A percentile compares a stretch with the other conserved stretches of the same genome.
Evolutionary conservation across 1,140 invertebrate species (phyloP).

Genomic region (Pararge aegeria): DNA sequence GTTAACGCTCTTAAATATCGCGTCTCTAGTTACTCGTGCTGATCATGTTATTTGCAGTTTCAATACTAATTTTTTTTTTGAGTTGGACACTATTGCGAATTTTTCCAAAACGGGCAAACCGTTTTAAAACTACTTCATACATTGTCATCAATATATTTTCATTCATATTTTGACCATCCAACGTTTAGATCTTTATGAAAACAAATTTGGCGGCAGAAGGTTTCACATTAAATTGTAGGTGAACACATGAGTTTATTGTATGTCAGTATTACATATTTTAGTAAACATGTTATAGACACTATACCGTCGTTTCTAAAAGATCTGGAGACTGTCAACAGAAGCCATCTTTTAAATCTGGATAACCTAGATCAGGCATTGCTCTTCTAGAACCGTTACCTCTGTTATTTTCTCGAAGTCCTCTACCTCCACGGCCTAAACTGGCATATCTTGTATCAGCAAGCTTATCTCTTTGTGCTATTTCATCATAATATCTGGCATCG

Average conservation of each 20-base stretch:
- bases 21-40: too few species aligned
- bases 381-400: conserved; percentile 70
- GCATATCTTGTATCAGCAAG: conserved; percentile 69
- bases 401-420: conserved; percentile 64
- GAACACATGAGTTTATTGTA: background rate
- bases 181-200: too few species aligned
- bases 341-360: conserved; percentile 85
- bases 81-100: too few species aligned
- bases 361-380: conserved; percentile 80
- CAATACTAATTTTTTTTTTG: too few species aligned
- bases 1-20: too few species aligned
- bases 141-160: too few species aligned
- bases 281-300: conserved; percentile 34
- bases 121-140: too few species aligned
- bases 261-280: background rate
- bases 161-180: too few species aligned
- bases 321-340: conserved; percentile 87
- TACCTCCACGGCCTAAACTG: conserved; percentile 77
- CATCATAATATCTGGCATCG: conserved; percentile 75
- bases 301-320: conserved; percentile 83
- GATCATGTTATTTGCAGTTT: too few species aligned
- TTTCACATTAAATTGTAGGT: conserved; percentile 4
- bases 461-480: conserved; percentile 74
- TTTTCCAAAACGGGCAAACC: too few species aligned
- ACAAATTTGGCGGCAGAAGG: too few species aligned